Percentiles rank a stretch among this genome's conserved stretches.
phyloP scores from a whole-genome alignment of 2,888 invertebrate species.

The Amiota mariae region DNA sequence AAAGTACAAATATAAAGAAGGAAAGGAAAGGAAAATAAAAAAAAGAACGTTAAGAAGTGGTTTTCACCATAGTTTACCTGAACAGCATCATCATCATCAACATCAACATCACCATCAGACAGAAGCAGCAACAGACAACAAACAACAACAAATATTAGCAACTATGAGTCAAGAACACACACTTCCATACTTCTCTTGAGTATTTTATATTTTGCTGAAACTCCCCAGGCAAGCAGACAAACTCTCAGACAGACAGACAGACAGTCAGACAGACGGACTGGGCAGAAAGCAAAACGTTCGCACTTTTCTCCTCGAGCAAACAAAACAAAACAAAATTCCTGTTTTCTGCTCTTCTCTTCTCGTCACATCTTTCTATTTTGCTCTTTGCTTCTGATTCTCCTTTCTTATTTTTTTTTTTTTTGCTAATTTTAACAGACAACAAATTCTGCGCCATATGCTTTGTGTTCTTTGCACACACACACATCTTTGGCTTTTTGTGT shows the following conservation, averaged over 20 bases:
- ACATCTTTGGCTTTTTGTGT: background rate
- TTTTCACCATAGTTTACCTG: slow-evolving; percentile 38
- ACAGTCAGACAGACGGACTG: background rate
- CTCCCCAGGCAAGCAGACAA: background rate
- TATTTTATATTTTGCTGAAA: too few species aligned
- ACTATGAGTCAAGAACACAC: slow-evolving; percentile 13
- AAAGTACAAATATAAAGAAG: background rate
- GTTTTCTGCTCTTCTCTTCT: slow-evolving; percentile 11
- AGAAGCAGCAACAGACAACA: slow-evolving; percentile 5
- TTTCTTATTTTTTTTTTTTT: too few species aligned
- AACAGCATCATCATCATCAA: slow-evolving; percentile 17
- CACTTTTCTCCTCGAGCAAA: slow-evolving; percentile 26
- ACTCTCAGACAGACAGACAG: background rate
- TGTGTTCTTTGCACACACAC: background rate
- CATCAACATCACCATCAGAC: background rate
- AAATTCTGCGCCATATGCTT: slow-evolving; percentile 10
- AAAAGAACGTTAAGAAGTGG: slow-evolving; percentile 21
- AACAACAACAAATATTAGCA: background rate
- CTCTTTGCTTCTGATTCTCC: background rate
- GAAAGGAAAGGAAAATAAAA: slow-evolving; percentile 3
- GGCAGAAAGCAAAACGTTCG: slow-evolving; percentile 9
- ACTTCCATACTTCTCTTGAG: too few species aligned
- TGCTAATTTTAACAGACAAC: background rate
- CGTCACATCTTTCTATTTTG: background rate
- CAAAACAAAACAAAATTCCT: slow-evolving; percentile 13